Evolutionary conservation across 64 coral and sea anemone species (phyloP).

Genomic region (Dendronephthya gigantea): DNA sequence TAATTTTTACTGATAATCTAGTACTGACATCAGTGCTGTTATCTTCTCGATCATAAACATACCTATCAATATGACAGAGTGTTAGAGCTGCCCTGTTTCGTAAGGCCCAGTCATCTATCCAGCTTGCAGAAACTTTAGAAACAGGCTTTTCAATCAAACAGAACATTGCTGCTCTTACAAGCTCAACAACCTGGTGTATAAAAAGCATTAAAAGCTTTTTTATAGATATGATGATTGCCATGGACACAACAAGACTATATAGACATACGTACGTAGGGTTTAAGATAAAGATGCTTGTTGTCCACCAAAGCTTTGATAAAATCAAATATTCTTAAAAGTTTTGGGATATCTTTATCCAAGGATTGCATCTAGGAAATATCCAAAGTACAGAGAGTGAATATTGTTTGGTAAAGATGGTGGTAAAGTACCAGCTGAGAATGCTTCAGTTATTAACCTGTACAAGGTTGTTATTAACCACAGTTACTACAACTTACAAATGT

Average conservation of each 20-base stretch:
- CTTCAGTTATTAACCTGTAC: too few relatives aligned
- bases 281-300: not conserved
- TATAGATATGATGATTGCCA: too few relatives aligned
- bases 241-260: too few relatives aligned
- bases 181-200: not conserved
- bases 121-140: not conserved
- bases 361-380: not conserved
- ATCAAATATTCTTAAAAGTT: not conserved
- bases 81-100: not conserved
- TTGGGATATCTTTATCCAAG: not conserved
- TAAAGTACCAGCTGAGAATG: too few relatives aligned
- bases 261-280: not conserved
- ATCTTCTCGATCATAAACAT: not conserved
- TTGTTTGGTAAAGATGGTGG: not conserved
- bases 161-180: not conserved
- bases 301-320: not conserved
- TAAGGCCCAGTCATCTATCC: not conserved
- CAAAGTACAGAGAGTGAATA: not conserved
- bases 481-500: not conserved
- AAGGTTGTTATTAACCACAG: too few relatives aligned
- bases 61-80: conserved; percentile 10
- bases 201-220: not conserved
- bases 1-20: not conserved
- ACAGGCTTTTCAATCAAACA: not conserved
- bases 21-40: not conserved